Evolutionary conservation across 1,140 invertebrate species (phyloP), one percentile per base, ranked within the genome.

Genomic region (Callitettix versicolor): DNA sequence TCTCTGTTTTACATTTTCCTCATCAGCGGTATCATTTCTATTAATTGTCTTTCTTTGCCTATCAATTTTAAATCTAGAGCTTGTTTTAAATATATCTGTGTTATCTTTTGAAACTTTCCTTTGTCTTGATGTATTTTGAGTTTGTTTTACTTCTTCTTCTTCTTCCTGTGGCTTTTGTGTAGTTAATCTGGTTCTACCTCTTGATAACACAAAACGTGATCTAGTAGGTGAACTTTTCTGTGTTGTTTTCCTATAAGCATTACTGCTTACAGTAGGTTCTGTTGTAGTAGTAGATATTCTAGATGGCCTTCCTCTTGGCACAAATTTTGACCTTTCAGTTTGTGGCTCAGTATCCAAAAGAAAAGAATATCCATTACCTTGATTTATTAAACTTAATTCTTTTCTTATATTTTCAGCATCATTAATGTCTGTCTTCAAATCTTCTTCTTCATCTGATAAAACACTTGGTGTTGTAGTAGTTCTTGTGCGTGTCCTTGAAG

Each of bases 221-320:
- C 15, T 33, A 14, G 24, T 44, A 3, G 21, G 20, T 4, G 26
- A 30, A 30, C 26, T 30, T 9, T 3, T 3, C 9, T 30, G 26
- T 30, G 26, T 30, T 30, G 26, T 30, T 30, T 30, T 9, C 9
- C 9, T 30, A 11, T 11, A 11, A 21, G 36, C 49, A 30, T 30
- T 30, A 30, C 9, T 9, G 26, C 9, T 30, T 30, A 30, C 26
- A 30, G 26, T 30, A 30, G 26, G 9, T 9, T 30, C 26, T 30
- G 26, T 30, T 9, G 26, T 30, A 4, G n/a, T n/a, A 42, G 48
- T 49, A 52, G 52, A 57, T 7, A 48, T 52, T 38, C 51, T 48
- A 11, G 53, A 24, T 42, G 50, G 40, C 21, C 49, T 54, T 48
- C 55, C 44, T 26, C 51, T 53, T 38, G 22, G 33, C 4, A 48